Evolutionary conservation across 1,140 invertebrate genomes (phyloP), one percentile per base, ranked within the genome.

Genomic region (Drosophila neocordata): DNA sequence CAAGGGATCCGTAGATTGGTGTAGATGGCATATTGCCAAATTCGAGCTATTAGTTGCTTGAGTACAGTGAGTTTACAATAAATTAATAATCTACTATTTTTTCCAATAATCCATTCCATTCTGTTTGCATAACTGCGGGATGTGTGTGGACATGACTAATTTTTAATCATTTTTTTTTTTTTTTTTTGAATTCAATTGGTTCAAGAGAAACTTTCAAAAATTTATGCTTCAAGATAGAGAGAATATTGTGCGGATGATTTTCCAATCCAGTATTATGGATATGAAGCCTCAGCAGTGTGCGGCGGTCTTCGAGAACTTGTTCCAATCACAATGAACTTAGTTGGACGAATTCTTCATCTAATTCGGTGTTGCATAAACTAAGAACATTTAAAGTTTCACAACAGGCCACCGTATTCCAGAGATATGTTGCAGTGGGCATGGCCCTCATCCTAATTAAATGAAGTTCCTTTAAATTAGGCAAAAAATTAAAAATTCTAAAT

Each of bases 391-490:
- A 22, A 0, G 4, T 20, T 4, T 9, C 22, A 11, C 79, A 69
- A 0, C n/a, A 20, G 0, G 13, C 55, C 0, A 85, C 62, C 4
- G 60, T 44, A 1, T 69, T 31, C 81, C 81, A 85, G 4, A 85
- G 12, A 11, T 77, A 57, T 6, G 12, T 51, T 27, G 77, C 31
- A 0, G 62, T 58, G 1, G 81, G 81, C 15, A 85, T 2, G 6
- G 65, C 38, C 0, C 73, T 69, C 81, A 85, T 85, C 12, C 68
- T 64, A 9, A 80, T 51, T 7, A 85, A 53, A 44, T 85, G 69
- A 34, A 85, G 44, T 9, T 85, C 77, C 34, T 85, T 61, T 12
- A 85, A 37, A 20, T 66, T 24, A 1, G 51, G 53, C 20, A 85
- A 18, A 0, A 6, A 41, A 9, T 60, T 24, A 13, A 74, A 73